phyloP scores from a whole-genome alignment of 2,888 invertebrate genomes.

The Pyrgus malvae region DNA sequence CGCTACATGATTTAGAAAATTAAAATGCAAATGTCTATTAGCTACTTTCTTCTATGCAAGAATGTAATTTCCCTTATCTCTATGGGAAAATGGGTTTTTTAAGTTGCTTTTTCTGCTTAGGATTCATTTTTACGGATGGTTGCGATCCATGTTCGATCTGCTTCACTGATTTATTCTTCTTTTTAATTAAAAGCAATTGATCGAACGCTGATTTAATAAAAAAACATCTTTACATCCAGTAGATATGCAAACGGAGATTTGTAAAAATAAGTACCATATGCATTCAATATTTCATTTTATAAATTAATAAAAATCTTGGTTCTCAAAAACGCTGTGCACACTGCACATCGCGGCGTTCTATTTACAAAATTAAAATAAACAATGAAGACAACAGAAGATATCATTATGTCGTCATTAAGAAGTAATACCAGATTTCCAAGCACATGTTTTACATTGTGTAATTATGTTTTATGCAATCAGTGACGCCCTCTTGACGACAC shows the following conservation, averaged over 20 bases:
- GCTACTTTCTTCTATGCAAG: background rate
- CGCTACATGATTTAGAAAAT: conserved; percentile 21
- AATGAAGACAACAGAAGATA: background rate
- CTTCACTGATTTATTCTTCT: conserved; percentile 4
- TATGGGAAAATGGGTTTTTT: conserved; percentile 21
- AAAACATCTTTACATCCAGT: too few species aligned
- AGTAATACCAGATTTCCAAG: conserved; percentile 7
- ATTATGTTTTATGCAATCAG: conserved; percentile 47
- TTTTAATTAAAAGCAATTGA: background rate
- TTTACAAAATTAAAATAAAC: too few species aligned
- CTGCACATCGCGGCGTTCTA: too few species aligned
- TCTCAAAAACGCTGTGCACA: too few species aligned
- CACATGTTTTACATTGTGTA: conserved; percentile 7
- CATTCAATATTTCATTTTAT: too few species aligned
- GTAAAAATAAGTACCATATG: too few species aligned
- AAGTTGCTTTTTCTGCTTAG: background rate
- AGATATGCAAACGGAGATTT: too few species aligned
- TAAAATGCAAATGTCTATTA: conserved; percentile 23
- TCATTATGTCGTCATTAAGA: conserved; percentile 11
- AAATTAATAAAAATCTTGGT: too few species aligned
- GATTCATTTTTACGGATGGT: conserved; percentile 11
- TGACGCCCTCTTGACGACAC: conserved; percentile 48
- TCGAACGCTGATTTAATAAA: too few species aligned
- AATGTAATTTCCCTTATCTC: conserved; percentile 5
- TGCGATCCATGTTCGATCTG: background rate